phyloP scores from a whole-genome alignment of 92 coral and sea anemone species.

The Parazoanthus darwini region DNA sequence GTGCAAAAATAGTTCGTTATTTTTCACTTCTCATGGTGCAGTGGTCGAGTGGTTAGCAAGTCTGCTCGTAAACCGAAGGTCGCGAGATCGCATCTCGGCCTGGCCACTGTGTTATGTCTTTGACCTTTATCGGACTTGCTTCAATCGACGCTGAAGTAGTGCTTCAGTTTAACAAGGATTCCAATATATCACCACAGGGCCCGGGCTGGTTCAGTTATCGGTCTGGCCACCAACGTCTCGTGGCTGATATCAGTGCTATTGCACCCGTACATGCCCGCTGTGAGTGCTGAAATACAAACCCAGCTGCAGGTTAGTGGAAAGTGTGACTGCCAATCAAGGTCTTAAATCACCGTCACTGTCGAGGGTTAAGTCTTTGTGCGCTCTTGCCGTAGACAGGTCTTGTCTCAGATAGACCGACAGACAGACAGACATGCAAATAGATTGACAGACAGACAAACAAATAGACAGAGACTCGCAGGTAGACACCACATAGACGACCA shows the following conservation, averaged over 20 bases:
- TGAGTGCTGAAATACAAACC: conserved; percentile 76
- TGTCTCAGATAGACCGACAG: not conserved
- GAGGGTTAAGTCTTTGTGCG: not conserved
- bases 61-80: too few relatives aligned
- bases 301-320: conserved; percentile 70
- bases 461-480: not conserved
- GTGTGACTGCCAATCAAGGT: not conserved
- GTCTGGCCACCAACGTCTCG: conserved; percentile 83
- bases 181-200: conserved; percentile 43
- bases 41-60: too few relatives aligned
- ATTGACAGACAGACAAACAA: not conserved
- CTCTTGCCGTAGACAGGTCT: not conserved
- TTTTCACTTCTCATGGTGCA: too few relatives aligned
- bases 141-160: too few relatives aligned
- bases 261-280: conserved; percentile 95
- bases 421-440: not conserved
- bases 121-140: too few relatives aligned
- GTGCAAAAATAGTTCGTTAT: too few relatives aligned
- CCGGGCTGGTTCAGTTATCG: conserved; percentile 88
- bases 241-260: conserved; percentile 83
- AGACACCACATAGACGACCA: too few relatives aligned
- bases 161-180: not conserved
- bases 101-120: too few relatives aligned
- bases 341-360: not conserved
- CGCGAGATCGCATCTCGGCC: too few relatives aligned